Evolutionary conservation across 2,113 vertebrate genomes (phyloP), one percentile per base, ranked within the genome.

Genomic region (Coptodon rendalli): DNA sequence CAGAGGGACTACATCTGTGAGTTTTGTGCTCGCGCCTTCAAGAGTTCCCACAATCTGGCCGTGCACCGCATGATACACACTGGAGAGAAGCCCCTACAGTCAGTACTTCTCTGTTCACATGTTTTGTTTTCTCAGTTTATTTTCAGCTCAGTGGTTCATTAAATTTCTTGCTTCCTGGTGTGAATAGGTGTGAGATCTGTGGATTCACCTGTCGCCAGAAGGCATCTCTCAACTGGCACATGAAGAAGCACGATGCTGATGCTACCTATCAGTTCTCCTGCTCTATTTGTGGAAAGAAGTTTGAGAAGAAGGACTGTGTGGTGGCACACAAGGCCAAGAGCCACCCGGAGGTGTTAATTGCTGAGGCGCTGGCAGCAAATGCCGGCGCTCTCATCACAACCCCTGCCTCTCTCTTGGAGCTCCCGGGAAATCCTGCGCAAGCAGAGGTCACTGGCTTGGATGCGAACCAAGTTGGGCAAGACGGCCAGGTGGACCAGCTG

Each of bases 41-140:
- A 99, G 96, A 99, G 98, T 88, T 99, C 98, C 81, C 98, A 99
- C 91, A 99, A 99, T 90, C 95, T 99, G 95, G 98, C 98, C 2
- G 98, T 99, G 86, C 98, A 99, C 91, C 97, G 98, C 11, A 99
- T 99, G 98, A 99, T 99, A 93, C 98, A 99, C 91, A 99, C 98
- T 0, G 98, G 98, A 95, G 98, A 99, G 95, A 99, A 99, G 91
- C 98, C 98, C 4, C 95, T 99, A 63, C 98, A 99, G 98, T 99
- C 71, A 97, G 98, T 98, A 71, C 24, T 52, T 79, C 59, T 59
- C 19, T 36, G 1, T 79, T 79, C 31, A 27, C 24, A 11, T 3
- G 2, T 29, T 71, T 78, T 13, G 8, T 29, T 36, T 78, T 56
- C n/a, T 83, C 6, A 27, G 4, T 36, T 24, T 66, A 27, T 29